Base-by-base conservation (phyloP, 2,888 invertebrate species). In the Mongoloraphidia duomilia region DNA sequence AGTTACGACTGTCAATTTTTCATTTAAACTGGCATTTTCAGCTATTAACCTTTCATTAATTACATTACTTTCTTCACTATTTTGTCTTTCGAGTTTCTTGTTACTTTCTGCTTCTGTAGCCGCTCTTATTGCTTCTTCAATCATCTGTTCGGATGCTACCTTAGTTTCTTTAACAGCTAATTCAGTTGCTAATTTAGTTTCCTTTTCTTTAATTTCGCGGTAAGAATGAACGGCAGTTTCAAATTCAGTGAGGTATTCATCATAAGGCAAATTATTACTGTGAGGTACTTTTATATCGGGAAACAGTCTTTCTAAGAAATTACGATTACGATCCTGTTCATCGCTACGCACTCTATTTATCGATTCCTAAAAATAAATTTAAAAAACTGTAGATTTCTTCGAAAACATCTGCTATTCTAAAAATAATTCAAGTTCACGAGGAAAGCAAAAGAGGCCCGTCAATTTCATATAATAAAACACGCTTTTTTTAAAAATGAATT, bases 251-350 rank as follows among this genome's bases (percentile, higher is more conserved):
- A 68, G 54, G 67, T 66, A 68, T 40, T 63, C 60, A 11, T 66
- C 63, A 47, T 65, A 57, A 4, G 63, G 57, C 26, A 26, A 26
- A 26, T 26, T 26, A 34, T 10, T 41, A 50, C 59, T 59, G 44
- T 65, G 62, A 8, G 64, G 54, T 17, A 69, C 61, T 52, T 66
- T 61, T 36, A 80, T 71, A 55, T 78, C 76, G 3, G 73, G 75
- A 65, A 82, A 80, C 60, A 82, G 72, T 55, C 78, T 71, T 56
- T 76, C 74, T 51, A 80, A 64, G n/a, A 79, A 73, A 54, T 75
- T 71, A 52, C 69, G 71, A 33, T 70, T 69, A 14, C 60, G 59
- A 38, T 66, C 62, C 55, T 71, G 70, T 55, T 72, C 70, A 51
- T 70, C 68, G 37, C 53, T 44, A 53, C 61, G 64, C 12, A 68